These are phyloP conservation scores for Bolborhynchus lineola DNA, from an alignment of 2,113 vertebrate genomes.

Conservation along the genomic window DNA sequence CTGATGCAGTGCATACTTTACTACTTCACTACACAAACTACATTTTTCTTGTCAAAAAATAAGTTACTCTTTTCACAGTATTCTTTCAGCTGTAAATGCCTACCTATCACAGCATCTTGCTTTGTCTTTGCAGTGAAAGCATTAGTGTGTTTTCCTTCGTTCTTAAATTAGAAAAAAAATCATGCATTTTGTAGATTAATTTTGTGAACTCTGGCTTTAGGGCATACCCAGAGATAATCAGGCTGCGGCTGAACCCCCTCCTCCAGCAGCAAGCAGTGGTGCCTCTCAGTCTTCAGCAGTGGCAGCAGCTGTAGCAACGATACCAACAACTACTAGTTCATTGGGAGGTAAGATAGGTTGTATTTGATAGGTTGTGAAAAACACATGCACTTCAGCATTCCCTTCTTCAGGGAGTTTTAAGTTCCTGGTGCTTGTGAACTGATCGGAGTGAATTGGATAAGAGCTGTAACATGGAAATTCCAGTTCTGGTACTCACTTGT, in stretches of 20 bases:
- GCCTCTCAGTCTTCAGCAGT: slow-evolving; percentile 76
- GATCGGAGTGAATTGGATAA: not conserved
- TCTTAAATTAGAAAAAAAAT: not conserved
- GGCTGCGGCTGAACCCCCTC: slow-evolving; percentile 74
- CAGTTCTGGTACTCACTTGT: not conserved
- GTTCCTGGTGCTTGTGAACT: not conserved
- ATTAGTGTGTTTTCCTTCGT: not conserved
- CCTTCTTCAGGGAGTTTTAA: not conserved
- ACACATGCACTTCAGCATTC: not conserved
- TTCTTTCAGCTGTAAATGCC: not conserved
- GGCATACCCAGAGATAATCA: slow-evolving; percentile 87
- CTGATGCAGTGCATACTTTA: not conserved
- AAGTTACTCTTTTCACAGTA: not conserved
- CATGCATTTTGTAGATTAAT: not conserved
- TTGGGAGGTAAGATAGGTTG: slow-evolving; percentile 72
- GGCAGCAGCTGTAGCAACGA: slow-evolving; percentile 71
- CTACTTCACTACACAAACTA: not conserved
- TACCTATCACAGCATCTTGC: not conserved
- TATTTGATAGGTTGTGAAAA: not conserved
- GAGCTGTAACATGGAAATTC: not conserved
- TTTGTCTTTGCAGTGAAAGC: not conserved
- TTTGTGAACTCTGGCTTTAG: slow-evolving; percentile 68
- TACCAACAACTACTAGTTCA: slow-evolving; percentile 64
- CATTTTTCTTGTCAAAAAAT: not conserved
- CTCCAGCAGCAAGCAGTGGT: slow-evolving; percentile 71